phyloP scores from a whole-genome alignment of 2,888 invertebrate species.

The Chalcosyrphus nemorum region DNA sequence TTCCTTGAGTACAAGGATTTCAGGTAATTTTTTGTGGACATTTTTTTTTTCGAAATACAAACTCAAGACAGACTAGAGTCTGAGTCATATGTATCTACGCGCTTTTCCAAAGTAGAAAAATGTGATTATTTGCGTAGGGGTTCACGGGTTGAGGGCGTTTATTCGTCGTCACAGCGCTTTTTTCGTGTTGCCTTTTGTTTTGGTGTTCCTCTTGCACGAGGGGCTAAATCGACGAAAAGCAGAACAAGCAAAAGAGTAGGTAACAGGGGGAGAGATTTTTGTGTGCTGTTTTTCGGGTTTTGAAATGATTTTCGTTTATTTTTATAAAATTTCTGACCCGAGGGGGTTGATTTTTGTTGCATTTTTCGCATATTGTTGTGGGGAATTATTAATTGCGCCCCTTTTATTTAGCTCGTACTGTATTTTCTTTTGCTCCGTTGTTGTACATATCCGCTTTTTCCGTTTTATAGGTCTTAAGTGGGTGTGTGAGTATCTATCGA shows the following conservation, averaged over 20 bases:
- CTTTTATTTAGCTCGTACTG: neutral
- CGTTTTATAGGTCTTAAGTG: neutral
- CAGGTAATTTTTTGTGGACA: conserved; percentile 47
- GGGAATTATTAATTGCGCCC: neutral
- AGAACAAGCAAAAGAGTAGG: conserved; percentile 5
- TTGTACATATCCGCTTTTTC: neutral
- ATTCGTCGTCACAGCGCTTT: conserved; percentile 35
- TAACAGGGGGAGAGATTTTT: neutral
- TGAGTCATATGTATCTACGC: conserved; percentile 43
- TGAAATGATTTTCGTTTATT: conserved; percentile 29
- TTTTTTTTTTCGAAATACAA: conserved; percentile 14
- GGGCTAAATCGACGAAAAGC: conserved; percentile 33
- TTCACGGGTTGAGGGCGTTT: conserved; percentile 33
- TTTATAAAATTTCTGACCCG: conserved; percentile 14
- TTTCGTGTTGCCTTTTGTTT: conserved; percentile 26
- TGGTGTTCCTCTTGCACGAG: conserved; percentile 30
- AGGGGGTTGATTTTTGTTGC: conserved; percentile 52
- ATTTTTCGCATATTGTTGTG: conserved; percentile 6
- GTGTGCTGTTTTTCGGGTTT: conserved; percentile 18
- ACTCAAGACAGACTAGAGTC: neutral
- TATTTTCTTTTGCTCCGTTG: neutral
- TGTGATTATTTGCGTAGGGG: conserved; percentile 41
- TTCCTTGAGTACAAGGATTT: conserved; percentile 57
- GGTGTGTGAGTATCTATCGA: neutral
- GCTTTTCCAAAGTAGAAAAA: too few relatives aligned